phyloP scores from a whole-genome alignment of 2,113 vertebrate species.

The Meriones unguiculatus region DNA sequence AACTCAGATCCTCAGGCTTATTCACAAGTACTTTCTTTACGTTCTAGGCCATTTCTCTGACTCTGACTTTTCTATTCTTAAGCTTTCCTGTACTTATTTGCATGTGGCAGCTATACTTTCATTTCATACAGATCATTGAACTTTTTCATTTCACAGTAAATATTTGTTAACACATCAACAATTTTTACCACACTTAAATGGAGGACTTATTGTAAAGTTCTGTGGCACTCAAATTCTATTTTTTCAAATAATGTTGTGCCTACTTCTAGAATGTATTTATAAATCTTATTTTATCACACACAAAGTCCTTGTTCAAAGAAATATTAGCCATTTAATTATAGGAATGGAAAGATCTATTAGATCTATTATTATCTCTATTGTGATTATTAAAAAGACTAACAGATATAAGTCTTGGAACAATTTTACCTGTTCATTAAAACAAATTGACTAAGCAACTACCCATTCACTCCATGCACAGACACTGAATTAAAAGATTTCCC shows the following conservation, averaged over 20 bases:
- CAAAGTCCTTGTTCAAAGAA: not conserved
- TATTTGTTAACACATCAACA: not conserved
- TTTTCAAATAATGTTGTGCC: not conserved
- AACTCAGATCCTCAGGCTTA: not conserved
- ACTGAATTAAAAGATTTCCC: not conserved
- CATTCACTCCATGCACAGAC: not conserved
- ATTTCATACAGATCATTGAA: not conserved
- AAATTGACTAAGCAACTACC: not conserved
- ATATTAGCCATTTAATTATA: not conserved
- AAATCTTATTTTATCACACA: not conserved
- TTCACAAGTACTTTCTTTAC: not conserved
- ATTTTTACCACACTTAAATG: not conserved
- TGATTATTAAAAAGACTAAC: slow-evolving; percentile 20
- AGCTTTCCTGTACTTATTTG: not conserved
- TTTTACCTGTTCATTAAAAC: not conserved
- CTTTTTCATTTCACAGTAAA: not conserved
- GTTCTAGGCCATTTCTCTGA: not conserved
- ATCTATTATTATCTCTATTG: not conserved
- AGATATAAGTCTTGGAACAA: not conserved
- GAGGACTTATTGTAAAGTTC: not conserved
- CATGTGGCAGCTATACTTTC: not conserved
- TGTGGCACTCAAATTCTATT: not conserved
- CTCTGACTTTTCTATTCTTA: not conserved
- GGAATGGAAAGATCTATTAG: not conserved
- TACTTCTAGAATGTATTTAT: not conserved